Base-by-base conservation (phyloP, 2,797 vertebrate genomes). In the Lacerta bilineata region DNA sequence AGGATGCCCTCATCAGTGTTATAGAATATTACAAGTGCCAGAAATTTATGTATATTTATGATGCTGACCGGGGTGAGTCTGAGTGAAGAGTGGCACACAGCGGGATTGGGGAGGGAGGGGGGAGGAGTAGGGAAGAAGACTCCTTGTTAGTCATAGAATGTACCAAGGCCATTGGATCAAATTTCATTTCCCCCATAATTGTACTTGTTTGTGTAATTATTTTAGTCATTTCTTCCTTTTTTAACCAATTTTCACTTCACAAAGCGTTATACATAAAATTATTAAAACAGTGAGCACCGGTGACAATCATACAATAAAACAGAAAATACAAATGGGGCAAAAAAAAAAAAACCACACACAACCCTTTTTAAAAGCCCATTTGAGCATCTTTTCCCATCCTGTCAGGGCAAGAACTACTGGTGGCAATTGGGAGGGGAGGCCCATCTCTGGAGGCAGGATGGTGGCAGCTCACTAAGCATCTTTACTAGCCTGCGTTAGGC, bases 1-100 rank as follows among this genome's bases (percentile, higher is more conserved):
- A 99, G 96, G 98, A 99, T 7, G 98, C 98, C 29, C 97, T 99
- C 94, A 98, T 99, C 95, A 99, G 97, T 18, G 98, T 99, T 93
- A 99, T 99, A 2, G 98, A 99, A 89, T 98, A 98, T 96, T 99
- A 99, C 94, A 97, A 97, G 89, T 99, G 99, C 98, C 98, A 96
- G 96, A 99, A 98, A 95, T 99, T 99, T 76, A 98, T 99, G 96
- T 99, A 99, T 96, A 99, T 99, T 96, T 99, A 99, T 94, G 98
- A 99, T 75, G 99, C 99, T 0, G 98, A 99, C 94, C 97, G 98
- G 91, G 99, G 99, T 99, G 94, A 97, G 97, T 90, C 36, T 33
- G 15, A 66, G 7, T 86, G 69, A 25, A n/a, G 7, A 61, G 23
- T 87, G 80, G 15, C 10, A 86, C 27, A 61, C 68, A 61, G 71